Conservation (phyloP, 92 coral and sea anemone genomes). For the Actinernus sp. region DNA sequence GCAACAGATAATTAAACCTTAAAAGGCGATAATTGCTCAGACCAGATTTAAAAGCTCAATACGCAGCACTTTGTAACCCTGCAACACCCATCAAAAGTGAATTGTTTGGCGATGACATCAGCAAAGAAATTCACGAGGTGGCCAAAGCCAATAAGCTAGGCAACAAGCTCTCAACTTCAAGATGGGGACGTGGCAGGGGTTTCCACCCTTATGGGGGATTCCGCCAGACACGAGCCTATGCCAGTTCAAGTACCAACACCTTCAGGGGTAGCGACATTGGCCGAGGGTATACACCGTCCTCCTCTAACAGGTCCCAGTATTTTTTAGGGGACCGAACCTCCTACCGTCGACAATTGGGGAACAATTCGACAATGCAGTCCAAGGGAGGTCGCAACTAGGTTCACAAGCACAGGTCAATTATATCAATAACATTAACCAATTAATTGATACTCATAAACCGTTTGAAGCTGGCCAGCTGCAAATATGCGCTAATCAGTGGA, state of each 20-base stretch:
- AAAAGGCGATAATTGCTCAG: slow-evolving; percentile 20
- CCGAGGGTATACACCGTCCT: slow-evolving; percentile 6
- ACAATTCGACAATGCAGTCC: background rate
- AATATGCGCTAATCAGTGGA: slow-evolving; percentile 19
- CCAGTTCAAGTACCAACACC: background rate
- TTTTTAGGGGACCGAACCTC: slow-evolving; percentile 46
- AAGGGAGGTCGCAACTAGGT: background rate
- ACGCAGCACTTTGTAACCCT: slow-evolving; percentile 2
- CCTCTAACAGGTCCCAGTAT: background rate
- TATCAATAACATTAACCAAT: slow-evolving; percentile 2
- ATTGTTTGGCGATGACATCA: slow-evolving; percentile 4
- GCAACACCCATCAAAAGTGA: background rate
- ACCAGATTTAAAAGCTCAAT: slow-evolving; percentile 49
- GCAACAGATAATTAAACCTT: slow-evolving; percentile 42
- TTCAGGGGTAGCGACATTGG: too few relatives aligned
- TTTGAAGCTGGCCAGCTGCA: slow-evolving; percentile 36
- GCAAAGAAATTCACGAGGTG: slow-evolving; percentile 40
- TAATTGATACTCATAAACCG: slow-evolving; percentile 19
- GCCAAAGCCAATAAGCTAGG: slow-evolving; percentile 48
- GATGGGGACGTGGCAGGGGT: slow-evolving; percentile 12
- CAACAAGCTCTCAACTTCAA: slow-evolving; percentile 9
- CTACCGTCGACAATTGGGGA: background rate
- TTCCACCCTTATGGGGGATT: slow-evolving; percentile 33
- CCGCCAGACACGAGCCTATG: background rate
- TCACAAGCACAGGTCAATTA: slow-evolving; percentile 35